phyloP scores from a whole-genome alignment of 2,888 invertebrate species.

The Ormyrus labotus region DNA sequence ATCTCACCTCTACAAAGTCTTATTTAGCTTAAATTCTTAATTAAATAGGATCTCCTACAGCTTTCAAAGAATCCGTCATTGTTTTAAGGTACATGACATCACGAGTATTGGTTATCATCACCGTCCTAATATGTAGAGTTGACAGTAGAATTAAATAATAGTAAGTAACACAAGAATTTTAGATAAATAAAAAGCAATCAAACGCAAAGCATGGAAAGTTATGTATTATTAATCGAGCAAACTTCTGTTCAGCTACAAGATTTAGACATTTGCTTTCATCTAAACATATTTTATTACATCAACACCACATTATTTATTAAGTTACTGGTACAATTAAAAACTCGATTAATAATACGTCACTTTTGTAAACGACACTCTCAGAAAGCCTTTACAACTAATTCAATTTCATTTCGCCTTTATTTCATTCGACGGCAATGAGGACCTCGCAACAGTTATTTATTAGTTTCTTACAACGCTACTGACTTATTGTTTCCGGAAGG shows the following conservation, averaged over 20 bases:
- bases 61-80: constrained; percentile 32
- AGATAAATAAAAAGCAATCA: neutral
- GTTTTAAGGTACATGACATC: constrained; percentile 53
- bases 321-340: neutral
- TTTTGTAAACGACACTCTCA: neutral
- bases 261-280: neutral
- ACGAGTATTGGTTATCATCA: constrained; percentile 40
- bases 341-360: constrained; percentile 24
- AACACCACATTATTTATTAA: neutral
- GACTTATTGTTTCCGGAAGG: constrained; percentile 27
- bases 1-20: constrained; percentile 31
- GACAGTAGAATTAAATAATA: neutral
- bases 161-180: constrained; percentile 11
- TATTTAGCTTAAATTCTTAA: constrained; percentile 44
- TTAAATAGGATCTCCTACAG: constrained; percentile 48
- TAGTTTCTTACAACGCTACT: constrained; percentile 39
- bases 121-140: neutral
- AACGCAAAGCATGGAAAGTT: neutral
- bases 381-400: constrained; percentile 1
- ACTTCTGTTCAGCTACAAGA: neutral
- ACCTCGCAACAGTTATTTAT: constrained; percentile 40
- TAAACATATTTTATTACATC: neutral
- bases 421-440: constrained; percentile 37
- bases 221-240: constrained; percentile 7
- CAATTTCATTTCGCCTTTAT: neutral